A percentile compares a stretch with the other conserved stretches of the same genome.
These are phyloP conservation scores for Andricus quercusramuli DNA, from an alignment of 2,888 invertebrate genomes.

Conservation along the genomic window DNA sequence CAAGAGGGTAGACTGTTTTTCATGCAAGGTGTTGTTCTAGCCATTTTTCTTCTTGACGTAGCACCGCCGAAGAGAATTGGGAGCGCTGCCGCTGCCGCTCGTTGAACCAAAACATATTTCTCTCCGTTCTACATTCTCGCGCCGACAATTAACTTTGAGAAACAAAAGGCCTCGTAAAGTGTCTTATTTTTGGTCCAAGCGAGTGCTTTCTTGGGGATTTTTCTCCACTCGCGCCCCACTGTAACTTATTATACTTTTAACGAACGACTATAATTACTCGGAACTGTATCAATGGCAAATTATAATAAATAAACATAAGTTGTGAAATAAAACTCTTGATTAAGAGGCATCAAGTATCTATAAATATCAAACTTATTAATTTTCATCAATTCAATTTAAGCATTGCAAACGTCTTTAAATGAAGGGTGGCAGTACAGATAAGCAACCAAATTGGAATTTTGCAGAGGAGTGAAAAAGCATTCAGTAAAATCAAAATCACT, in stretches of 20 bases:
- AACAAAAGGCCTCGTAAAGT: constrained; percentile 8
- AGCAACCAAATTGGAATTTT: too few relatives aligned
- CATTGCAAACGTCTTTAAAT: too few relatives aligned
- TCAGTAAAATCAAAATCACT: too few relatives aligned
- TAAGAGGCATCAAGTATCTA: too few relatives aligned
- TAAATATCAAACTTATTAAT: too few relatives aligned
- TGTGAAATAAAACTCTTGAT: too few relatives aligned
- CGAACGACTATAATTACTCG: background rate
- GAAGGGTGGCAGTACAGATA: too few relatives aligned
- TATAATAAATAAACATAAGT: background rate
- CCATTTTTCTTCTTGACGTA: constrained; percentile 13
- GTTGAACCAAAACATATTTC: constrained; percentile 17
- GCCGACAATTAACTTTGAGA: background rate
- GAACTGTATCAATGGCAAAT: background rate
- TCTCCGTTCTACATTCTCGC: constrained; percentile 1
- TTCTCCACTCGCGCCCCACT: background rate
- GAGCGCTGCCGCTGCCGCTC: background rate
- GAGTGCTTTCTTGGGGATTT: background rate
- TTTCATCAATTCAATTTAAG: too few relatives aligned
- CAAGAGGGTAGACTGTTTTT: background rate
- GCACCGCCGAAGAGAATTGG: background rate
- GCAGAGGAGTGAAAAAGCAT: too few relatives aligned
- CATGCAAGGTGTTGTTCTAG: constrained; percentile 1
- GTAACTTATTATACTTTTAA: background rate
- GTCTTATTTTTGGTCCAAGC: background rate